A percentile compares a stretch with the other conserved stretches of the same genome.
These are phyloP conservation scores for Neosalanx taihuensis DNA, from an alignment of 2,797 vertebrate genomes.

Conservation along the genomic window DNA sequence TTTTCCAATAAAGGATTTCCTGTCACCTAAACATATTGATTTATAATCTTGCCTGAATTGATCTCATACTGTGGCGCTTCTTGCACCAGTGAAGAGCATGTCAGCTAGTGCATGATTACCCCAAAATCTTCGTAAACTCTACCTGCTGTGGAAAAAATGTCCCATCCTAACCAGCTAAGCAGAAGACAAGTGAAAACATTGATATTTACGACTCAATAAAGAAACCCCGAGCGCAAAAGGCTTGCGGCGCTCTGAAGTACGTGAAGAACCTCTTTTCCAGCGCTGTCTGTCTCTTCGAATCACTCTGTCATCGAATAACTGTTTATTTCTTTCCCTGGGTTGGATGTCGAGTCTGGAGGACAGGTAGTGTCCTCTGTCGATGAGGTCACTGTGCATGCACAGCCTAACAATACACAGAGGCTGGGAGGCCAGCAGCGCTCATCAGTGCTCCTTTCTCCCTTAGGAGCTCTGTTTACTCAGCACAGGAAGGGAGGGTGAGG, in stretches of 20 bases:
- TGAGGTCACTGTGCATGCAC: slow-evolving; percentile 37
- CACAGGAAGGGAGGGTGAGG: slow-evolving; percentile 38
- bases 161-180: slow-evolving; percentile 16
- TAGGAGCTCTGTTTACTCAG: slow-evolving; percentile 56
- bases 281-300: slow-evolving; percentile 18
- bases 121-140: slow-evolving; percentile 21
- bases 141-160: slow-evolving; percentile 18
- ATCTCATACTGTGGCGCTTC: background rate
- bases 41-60: slow-evolving; percentile 7
- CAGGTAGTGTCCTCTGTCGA: slow-evolving; percentile 21
- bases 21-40: slow-evolving; percentile 35
- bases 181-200: slow-evolving; percentile 21
- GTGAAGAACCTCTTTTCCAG: slow-evolving; percentile 10
- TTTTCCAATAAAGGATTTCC: slow-evolving; percentile 24
- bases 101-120: slow-evolving; percentile 24
- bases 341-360: background rate
- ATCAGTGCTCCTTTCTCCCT: slow-evolving; percentile 57
- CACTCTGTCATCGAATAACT: slow-evolving; percentile 21
- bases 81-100: slow-evolving; percentile 5
- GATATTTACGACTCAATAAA: slow-evolving; percentile 53
- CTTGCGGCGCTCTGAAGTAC: slow-evolving; percentile 27
- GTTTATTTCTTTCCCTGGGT: background rate
- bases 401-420: slow-evolving; percentile 46
- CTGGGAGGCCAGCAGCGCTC: slow-evolving; percentile 15
- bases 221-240: slow-evolving; percentile 12